Evolutionary conservation across 1,140 invertebrate genomes (phyloP), one percentile per base, ranked within the genome.

Genomic region (Lepidurus arcticus): DNA sequence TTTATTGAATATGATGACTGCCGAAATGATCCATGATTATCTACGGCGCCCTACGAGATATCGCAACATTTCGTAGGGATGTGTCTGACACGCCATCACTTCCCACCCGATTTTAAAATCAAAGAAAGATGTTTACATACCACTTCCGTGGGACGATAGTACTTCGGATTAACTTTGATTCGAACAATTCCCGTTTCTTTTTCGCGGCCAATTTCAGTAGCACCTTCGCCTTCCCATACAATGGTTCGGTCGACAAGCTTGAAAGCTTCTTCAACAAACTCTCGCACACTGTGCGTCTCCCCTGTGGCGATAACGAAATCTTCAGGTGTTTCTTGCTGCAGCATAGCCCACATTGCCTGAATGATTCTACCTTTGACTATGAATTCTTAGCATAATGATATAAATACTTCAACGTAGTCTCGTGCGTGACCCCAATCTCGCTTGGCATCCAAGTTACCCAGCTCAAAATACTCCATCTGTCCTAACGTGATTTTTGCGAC

Each of bases 381-480:
- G 53, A 78, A 44, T 1, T 78, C 7, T 26, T 26, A 76, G 13
- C 2, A 44, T 43, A 79, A 80, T n/a, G 53, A 75, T 26, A 42
- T 26, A 76, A 78, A 81, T 85, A 95, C 94, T 89, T 99, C 94
- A 43, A 99, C 95, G 87, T 99, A 99, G 87, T 99, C 98, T 85
- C 91, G 95, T 0, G 98, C 98, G 88, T 99, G 98, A 11, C 98
- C 98, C 98, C 98, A 99, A 86, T 99, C 98, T 83, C 98, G 88
- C 84, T 93, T 92, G 16, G 97, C 93, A 86, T 99, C 96, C 79
- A 99, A 87, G 86, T 98, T 98, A 65, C 98, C 98, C 44, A 99
- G 87, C 85, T 98, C 94, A 75, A 99, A 86, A 78, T 86, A 89
- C 80, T 98, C 91, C 84, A 96, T 90, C 79, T 95, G 90, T 8